Evolutionary conservation across 2,888 invertebrate genomes (phyloP).

Genomic region (Ennomos fuscantarius): DNA sequence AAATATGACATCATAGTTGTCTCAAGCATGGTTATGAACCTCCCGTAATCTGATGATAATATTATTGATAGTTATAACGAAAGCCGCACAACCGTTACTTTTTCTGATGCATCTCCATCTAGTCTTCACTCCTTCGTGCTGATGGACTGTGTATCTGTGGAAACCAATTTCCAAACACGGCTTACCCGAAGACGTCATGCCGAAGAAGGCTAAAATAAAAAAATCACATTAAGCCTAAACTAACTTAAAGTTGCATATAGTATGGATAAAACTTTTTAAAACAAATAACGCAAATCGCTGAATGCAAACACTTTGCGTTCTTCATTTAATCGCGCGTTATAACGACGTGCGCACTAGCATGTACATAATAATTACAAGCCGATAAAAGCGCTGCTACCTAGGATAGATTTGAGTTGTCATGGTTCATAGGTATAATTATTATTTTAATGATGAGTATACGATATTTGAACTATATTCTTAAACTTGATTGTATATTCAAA

Average conservation of each 20-base stretch:
- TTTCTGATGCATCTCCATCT: slow-evolving; percentile 54
- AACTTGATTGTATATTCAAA: too few relatives aligned
- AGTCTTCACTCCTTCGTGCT: slow-evolving; percentile 63
- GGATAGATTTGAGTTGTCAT: too few relatives aligned
- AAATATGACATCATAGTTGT: not conserved
- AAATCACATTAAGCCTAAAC: slow-evolving; percentile 8
- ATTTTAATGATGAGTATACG: too few relatives aligned
- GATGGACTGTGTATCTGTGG: slow-evolving; percentile 66
- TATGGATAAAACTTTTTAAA: too few relatives aligned
- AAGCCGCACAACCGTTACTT: slow-evolving; percentile 49
- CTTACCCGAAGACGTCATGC: slow-evolving; percentile 61
- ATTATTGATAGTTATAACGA: slow-evolving; percentile 45
- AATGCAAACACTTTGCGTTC: too few relatives aligned
- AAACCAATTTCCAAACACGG: slow-evolving; percentile 62
- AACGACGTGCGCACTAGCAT: too few relatives aligned
- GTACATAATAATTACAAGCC: too few relatives aligned
- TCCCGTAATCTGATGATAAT: slow-evolving; percentile 32
- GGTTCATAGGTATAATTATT: too few relatives aligned
- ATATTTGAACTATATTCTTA: too few relatives aligned
- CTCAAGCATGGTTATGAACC: slow-evolving; percentile 32
- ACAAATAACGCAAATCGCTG: too few relatives aligned
- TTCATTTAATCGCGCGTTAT: too few relatives aligned
- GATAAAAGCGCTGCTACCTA: too few relatives aligned
- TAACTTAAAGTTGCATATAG: not conserved
- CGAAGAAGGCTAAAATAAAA: slow-evolving; percentile 59